Evolutionary conservation across 1,140 invertebrate species (phyloP).

Genomic region (Sminthurides bifidus): DNA sequence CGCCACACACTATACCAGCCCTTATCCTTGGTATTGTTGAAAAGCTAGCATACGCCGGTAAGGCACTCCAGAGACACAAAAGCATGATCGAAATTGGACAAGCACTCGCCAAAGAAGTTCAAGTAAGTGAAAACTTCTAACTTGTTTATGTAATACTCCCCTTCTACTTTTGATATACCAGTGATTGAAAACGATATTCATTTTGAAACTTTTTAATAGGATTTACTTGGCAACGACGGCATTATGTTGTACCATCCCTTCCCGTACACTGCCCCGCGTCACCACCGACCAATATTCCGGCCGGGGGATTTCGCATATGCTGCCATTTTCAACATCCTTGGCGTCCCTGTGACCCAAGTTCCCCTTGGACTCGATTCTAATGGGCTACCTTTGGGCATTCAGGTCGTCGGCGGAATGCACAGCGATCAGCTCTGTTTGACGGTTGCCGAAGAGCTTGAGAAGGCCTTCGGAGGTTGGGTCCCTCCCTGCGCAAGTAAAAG

Average conservation of each 20-base stretch:
- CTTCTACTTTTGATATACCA: too few species aligned
- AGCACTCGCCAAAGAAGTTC: conserved; percentile 29
- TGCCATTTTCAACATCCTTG: conserved; percentile 74
- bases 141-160: too few species aligned
- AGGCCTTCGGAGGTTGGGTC: conserved; percentile 49
- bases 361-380: conserved; percentile 66
- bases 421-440: conserved; percentile 70
- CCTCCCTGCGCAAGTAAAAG: too few species aligned
- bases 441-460: conserved; percentile 70
- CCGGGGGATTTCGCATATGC: conserved; percentile 83
- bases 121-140: too few species aligned
- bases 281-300: conserved; percentile 63
- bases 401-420: conserved; percentile 62
- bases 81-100: conserved; percentile 31
- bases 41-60: conserved; percentile 40
- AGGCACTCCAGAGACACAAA: conserved; percentile 15
- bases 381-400: conserved; percentile 78
- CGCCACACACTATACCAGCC: conserved; percentile 80
- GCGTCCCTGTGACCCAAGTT: conserved; percentile 72
- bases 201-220: too few species aligned
- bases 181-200: too few species aligned
- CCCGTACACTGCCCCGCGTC: conserved; percentile 67
- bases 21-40: conserved; percentile 60
- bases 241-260: conserved; percentile 75
- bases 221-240: conserved; percentile 60